Conservation (phyloP, 2,888 invertebrate species). For the Dryobotodes eremita region DNA sequence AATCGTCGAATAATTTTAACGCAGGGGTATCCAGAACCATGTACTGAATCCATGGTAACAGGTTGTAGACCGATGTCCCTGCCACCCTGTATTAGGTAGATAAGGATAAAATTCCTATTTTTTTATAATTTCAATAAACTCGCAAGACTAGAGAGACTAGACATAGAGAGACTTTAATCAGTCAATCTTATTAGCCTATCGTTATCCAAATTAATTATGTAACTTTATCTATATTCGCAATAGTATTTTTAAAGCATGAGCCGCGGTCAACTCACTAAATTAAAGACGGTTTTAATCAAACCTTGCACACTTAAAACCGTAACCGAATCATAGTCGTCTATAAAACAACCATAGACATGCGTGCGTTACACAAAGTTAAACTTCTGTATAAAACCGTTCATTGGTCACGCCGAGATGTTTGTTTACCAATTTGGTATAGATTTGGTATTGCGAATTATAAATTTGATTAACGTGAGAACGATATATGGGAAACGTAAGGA, state of each 20-base stretch:
- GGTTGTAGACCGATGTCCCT: too few species aligned
- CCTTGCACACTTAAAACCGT: slow-evolving; percentile 2
- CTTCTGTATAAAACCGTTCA: slow-evolving; percentile 59
- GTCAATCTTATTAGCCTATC: background rate
- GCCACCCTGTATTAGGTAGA: too few species aligned
- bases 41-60: too few species aligned
- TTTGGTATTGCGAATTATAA: slow-evolving; percentile 82
- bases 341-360: slow-evolving; percentile 14
- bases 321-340: slow-evolving; percentile 14
- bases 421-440: slow-evolving; percentile 86
- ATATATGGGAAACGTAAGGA: slow-evolving; percentile 77
- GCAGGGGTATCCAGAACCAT: too few species aligned
- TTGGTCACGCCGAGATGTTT: slow-evolving; percentile 76
- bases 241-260: background rate
- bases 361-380: slow-evolving; percentile 56
- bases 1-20: too few species aligned
- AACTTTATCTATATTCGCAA: background rate
- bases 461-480: slow-evolving; percentile 86
- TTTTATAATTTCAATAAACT: background rate
- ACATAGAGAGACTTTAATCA: too few species aligned
- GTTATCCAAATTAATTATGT: background rate
- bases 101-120: too few species aligned
- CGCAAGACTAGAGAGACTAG: background rate
- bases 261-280: background rate
- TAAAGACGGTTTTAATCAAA: background rate